Evolutionary conservation across 1,140 invertebrate species (phyloP).

Genomic region (Rhyacophila brunnea): DNA sequence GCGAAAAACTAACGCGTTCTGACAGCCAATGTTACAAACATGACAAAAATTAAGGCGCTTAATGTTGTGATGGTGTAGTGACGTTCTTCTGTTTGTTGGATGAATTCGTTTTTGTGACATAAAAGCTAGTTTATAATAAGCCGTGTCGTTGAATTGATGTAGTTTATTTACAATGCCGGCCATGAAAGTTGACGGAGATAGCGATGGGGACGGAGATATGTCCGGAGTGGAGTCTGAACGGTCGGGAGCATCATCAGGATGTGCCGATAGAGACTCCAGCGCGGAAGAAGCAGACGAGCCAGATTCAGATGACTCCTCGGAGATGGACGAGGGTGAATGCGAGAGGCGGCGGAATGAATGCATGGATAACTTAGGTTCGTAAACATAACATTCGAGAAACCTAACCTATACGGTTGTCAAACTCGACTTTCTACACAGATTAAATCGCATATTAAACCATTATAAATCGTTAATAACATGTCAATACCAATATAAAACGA

Average conservation of each 20-base stretch:
- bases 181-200: constrained; percentile 59
- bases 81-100: constrained; percentile 18
- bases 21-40: constrained; percentile 26
- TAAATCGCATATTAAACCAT: too few species aligned
- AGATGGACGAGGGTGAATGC: constrained; percentile 92
- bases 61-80: constrained; percentile 21
- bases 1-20: constrained; percentile 18
- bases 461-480: too few species aligned
- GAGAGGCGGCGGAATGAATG: constrained; percentile 79
- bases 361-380: constrained; percentile 72
- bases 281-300: constrained; percentile 69
- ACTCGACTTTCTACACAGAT: too few species aligned
- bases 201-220: constrained; percentile 57
- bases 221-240: constrained; percentile 64
- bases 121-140: background rate
- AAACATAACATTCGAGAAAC: constrained; percentile 10
- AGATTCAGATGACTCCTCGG: constrained; percentile 78
- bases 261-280: constrained; percentile 66
- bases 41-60: constrained; percentile 7
- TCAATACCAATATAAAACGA: too few species aligned
- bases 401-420: constrained; percentile 17
- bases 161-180: constrained; percentile 45
- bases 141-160: background rate
- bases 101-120: background rate
- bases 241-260: constrained; percentile 60